Evolutionary conservation across 2,797 vertebrate genomes (phyloP), one percentile per base, ranked within the genome.

Genomic region (Coendou prehensilis): DNA sequence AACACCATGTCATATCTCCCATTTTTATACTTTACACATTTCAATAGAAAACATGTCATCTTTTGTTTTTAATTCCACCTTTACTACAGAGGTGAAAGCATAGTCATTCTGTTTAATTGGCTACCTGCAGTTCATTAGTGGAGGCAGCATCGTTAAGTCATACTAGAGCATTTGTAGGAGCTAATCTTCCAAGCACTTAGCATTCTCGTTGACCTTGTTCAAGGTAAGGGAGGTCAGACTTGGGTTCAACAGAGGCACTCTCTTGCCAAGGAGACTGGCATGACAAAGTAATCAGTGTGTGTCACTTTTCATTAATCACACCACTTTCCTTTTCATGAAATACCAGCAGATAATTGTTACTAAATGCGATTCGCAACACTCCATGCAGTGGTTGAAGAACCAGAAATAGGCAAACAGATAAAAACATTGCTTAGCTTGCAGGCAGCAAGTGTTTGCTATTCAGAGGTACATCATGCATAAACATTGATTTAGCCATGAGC

Each of bases 301-400:
- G 99, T 99, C 99, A 98, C 98, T 99, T 99, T 98, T 98, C 98
- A 99, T 99, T 99, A 99, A 99, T 99, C 98, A 99, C 98, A 98
- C 97, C 97, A 97, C 98, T 98, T 98, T 98, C 97, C 98, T 98
- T 98, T 98, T 99, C 98, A 98, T 97, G 98, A 99, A 98, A 98
- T 98, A 97, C 98, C 98, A 95, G 96, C 97, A 98, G 97, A 98
- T 99, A 99, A 99, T 99, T 98, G 98, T 98, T 98, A 96, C 98
- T 98, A 98, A 99, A 99, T 98, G 98, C 85, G 98, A 99, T 99
- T 99, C 97, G 98, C 98, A 98, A 98, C 98, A 98, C 98, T 97
- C 97, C 88, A 52, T 92, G 95, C 98, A 98, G 97, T 98, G 97
- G 98, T 97, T 98, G 98, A 98, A 98, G 98, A 98, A 96, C 98